Conservation (phyloP, 2,113 vertebrate species). For the crab-eating macaque (Macaca fascicularis) region DNA sequence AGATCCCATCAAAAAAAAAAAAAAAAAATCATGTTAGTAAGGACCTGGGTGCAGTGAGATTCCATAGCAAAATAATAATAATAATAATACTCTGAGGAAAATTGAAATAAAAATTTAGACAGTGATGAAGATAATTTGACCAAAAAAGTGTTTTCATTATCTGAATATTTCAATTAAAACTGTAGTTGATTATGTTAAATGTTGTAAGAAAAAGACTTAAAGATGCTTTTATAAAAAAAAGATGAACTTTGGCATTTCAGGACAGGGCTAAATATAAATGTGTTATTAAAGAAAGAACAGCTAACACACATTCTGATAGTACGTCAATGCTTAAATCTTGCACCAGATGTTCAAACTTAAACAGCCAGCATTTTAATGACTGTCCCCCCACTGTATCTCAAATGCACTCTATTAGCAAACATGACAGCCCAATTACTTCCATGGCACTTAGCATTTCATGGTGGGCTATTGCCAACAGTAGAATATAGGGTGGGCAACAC, state of each 20-base stretch:
- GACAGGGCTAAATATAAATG: slow-evolving; percentile 52
- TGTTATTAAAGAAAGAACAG: slow-evolving; percentile 8
- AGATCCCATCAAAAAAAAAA: too few species aligned
- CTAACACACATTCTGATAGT: slow-evolving; percentile 5
- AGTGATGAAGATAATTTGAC: background rate
- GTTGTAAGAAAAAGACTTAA: slow-evolving; percentile 36
- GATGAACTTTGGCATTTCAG: slow-evolving; percentile 30
- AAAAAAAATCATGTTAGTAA: background rate
- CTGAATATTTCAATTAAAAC: slow-evolving; percentile 14
- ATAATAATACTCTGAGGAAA: background rate
- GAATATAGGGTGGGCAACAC: slow-evolving; percentile 51
- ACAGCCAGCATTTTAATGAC: slow-evolving; percentile 67
- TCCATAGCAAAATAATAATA: too few species aligned
- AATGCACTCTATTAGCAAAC: slow-evolving; percentile 70
- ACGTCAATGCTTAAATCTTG: slow-evolving; percentile 23
- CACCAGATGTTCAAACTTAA: slow-evolving; percentile 38
- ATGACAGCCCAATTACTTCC: slow-evolving; percentile 68
- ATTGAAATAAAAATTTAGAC: background rate
- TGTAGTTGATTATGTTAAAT: slow-evolving; percentile 40
- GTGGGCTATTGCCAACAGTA: slow-evolving; percentile 55
- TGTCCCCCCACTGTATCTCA: slow-evolving; percentile 42
- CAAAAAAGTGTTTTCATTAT: background rate
- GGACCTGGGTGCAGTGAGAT: too few species aligned
- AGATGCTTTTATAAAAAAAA: background rate
- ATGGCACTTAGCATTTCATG: slow-evolving; percentile 35